Evolutionary conservation across 2,888 invertebrate genomes (phyloP), one percentile per base, ranked within the genome.

Genomic region (Itoplectis maculator): DNA sequence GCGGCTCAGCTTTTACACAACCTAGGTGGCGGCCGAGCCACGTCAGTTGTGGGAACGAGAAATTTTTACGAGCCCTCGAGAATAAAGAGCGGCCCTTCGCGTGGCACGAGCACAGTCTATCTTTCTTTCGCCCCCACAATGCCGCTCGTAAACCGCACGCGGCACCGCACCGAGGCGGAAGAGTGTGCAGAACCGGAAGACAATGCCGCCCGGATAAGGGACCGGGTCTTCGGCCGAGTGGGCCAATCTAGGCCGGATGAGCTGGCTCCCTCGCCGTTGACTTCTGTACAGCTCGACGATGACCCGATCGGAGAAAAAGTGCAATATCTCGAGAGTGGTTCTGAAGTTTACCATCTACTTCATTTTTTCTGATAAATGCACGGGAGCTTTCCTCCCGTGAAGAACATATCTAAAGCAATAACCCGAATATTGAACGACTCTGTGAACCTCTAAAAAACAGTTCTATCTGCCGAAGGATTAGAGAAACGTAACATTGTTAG

Each of bases 61-160:
- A 73, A 79, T 83, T 83, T 83, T 83, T 83, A 83, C 79, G 82
- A 83, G 79, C 73, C 79, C 80, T 83, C 69, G 65, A 83, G 80
- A 83, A 83, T 83, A 74, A 83, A 80, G 80, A 80, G 76, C 76
- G 75, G 77, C 83, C 80, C 80, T 82, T 83, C 77, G 80, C 77
- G 77, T 80, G 83, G 80, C 82, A 61, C 65, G 75, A 79, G 75
- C 49, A 66, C 73, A 76, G 49, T 80, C 77, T 80, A 83, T 83
- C 80, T 80, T 80, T 69, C 77, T 77, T 73, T 63, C 61, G 79
- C 79, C 76, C 37, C 15, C 8, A 8, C 72, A 76, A 68, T 69
- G 51, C 72, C 77, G 77, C 80, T 83, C 79, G 69, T 83, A 80
- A 83, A 83, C 77, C 77, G 80, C 76, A 83, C 80, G 76, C 77